Evolutionary conservation across 2,888 invertebrate genomes (phyloP).

Genomic region (Anoplius nigerrimus): DNA sequence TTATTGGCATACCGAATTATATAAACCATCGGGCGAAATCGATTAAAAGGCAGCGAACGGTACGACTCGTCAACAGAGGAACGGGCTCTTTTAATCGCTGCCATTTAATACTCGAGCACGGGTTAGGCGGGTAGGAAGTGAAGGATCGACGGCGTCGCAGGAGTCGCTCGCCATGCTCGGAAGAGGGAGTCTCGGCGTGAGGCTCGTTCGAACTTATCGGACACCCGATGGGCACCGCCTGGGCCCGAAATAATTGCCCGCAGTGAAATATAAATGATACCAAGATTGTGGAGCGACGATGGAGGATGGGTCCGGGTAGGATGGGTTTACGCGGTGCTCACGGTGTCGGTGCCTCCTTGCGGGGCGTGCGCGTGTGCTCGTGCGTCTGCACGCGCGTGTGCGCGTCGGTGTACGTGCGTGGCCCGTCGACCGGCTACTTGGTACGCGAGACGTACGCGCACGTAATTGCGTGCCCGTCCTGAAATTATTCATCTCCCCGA

Average conservation of each 20-base stretch:
- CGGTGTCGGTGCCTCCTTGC: constrained; percentile 52
- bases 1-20: too few species aligned
- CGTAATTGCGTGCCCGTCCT: constrained; percentile 74
- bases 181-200: not conserved
- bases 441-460: constrained; percentile 74
- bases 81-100: too few species aligned
- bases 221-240: constrained; percentile 59
- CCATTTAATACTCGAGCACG: constrained; percentile 2
- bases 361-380: too few species aligned
- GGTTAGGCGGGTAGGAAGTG: not conserved
- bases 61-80: too few species aligned
- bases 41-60: too few species aligned
- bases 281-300: constrained; percentile 63
- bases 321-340: constrained; percentile 22
- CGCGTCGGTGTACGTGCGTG: constrained; percentile 39
- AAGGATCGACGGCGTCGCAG: too few species aligned
- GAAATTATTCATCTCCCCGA: constrained; percentile 74
- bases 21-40: too few species aligned
- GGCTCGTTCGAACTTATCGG: constrained; percentile 53
- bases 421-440: constrained; percentile 70
- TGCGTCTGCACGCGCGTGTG: constrained; percentile 21
- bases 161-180: too few species aligned
- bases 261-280: constrained; percentile 71
- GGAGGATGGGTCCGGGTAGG: constrained; percentile 24
- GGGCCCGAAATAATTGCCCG: constrained; percentile 68